These are phyloP conservation scores for Stomatorhinus ivindoensis DNA, from an alignment of 2,113 vertebrate species.

Conservation along the genomic window DNA sequence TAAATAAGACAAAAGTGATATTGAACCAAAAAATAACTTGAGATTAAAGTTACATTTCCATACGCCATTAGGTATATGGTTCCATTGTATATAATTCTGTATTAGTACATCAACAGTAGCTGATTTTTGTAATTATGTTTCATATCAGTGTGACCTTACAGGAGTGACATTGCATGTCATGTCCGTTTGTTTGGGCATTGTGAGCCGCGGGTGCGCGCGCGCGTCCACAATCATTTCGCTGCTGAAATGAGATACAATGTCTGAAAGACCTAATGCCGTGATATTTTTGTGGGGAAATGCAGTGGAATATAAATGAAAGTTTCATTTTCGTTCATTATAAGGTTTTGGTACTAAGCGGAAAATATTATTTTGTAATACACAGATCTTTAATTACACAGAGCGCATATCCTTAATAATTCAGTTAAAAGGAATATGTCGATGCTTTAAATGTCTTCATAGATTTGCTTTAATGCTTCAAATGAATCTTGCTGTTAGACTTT, in stretches of 20 bases:
- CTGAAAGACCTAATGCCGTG: background rate
- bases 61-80: background rate
- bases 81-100: background rate
- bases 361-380: background rate
- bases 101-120: background rate
- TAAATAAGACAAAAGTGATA: background rate
- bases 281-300: background rate
- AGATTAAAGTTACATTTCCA: background rate
- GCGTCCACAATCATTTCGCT: background rate
- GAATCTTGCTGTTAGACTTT: background rate
- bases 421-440: background rate
- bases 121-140: background rate
- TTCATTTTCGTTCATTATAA: background rate
- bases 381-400: background rate
- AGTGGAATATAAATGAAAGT: background rate
- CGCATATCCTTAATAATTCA: background rate
- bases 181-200: constrained; percentile 11
- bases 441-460: background rate
- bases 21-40: background rate
- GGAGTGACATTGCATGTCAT: constrained; percentile 7
- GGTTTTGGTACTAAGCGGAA: background rate
- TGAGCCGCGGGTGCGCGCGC: background rate
- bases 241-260: background rate
- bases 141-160: background rate
- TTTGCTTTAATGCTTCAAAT: background rate